Conservation (phyloP, 23 tunicate species). For the Diplosoma virens region DNA sequence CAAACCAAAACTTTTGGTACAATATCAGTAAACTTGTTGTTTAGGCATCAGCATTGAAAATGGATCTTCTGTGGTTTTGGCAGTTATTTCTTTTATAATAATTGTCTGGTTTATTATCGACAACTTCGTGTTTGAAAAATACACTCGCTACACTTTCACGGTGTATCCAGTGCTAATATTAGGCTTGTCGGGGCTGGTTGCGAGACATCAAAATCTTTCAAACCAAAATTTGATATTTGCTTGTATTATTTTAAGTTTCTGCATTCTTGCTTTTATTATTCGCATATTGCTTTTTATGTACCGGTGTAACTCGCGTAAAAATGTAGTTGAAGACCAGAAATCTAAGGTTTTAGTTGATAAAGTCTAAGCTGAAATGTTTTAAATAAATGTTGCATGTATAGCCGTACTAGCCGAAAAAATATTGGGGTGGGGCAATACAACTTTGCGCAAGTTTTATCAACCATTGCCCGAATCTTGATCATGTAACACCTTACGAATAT, state of each 20-base stretch:
- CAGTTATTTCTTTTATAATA: constrained; percentile 27
- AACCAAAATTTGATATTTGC: background rate
- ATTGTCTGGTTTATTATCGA: constrained; percentile 55
- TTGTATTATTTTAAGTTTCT: background rate
- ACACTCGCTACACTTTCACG: constrained; percentile 60
- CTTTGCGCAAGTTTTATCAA: too few species aligned
- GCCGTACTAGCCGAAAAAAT: too few species aligned
- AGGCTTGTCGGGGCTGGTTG: constrained; percentile 36
- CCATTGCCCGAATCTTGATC: too few species aligned
- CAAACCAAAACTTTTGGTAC: too few species aligned
- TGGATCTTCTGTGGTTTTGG: constrained; percentile 30
- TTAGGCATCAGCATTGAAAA: constrained; percentile 10
- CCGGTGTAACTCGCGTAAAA: too few species aligned
- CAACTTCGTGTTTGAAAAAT: constrained; percentile 60
- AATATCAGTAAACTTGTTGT: background rate
- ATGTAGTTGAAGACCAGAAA: too few species aligned
- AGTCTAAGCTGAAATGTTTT: too few species aligned
- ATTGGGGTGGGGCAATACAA: too few species aligned
- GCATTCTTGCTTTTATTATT: background rate
- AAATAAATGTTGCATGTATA: too few species aligned
- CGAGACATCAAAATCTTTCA: background rate
- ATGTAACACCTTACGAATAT: too few species aligned
- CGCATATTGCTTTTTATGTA: background rate
- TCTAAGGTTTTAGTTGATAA: too few species aligned
- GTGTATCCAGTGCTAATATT: constrained; percentile 55